Base-by-base conservation (phyloP, 2,797 vertebrate genomes). In the Coluber constrictor region DNA sequence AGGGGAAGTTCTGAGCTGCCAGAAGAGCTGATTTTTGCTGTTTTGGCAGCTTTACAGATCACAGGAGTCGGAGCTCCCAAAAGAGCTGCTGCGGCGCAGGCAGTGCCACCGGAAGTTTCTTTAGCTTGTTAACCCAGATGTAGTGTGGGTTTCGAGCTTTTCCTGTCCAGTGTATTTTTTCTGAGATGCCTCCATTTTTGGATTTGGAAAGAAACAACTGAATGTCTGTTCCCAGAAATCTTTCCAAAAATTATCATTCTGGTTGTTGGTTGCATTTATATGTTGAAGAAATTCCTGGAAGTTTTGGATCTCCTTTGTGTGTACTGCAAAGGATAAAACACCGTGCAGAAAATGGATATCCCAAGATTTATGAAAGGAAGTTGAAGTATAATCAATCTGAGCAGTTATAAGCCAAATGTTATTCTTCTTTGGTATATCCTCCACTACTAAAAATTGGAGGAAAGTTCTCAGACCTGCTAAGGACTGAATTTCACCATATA, bases 121-220 rank as follows among this genome's bases (percentile, higher is more conserved):
- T n/a, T n/a, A n/a, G n/a, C n/a, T n/a, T n/a, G n/a, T n/a, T n/a
- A n/a, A n/a, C n/a, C n/a, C n/a, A 43, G 70, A 32, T 32, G 1
- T 6, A 5, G 89, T 63, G 15, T 74, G 89, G 4, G 63, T 2
- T 18, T 90, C 29, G 51, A 90, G 51, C 16, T 13, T 70, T 27
- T 90, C 70, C 70, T 37, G 18, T 43, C 70, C 18, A 79, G 70
- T 79, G 10, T 32, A 79, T 23, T 10, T 79, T 3, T 37, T 79
- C 18, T 20, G 7, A 74, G 70, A 74, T 0, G 0, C 18, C 32
- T 18, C 70, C 13, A 2, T n/a, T 20, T 27, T 8, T 3, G 63
- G 43, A 18, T 43, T 79, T 37, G 70, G 0, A 0, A 79, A 43
- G 8, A 20, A 79, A 23, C 74, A 79, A 23, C 4, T 1, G 3